Conservation (phyloP, 2,113 vertebrate genomes). For the Hippopotamus amphibius region DNA sequence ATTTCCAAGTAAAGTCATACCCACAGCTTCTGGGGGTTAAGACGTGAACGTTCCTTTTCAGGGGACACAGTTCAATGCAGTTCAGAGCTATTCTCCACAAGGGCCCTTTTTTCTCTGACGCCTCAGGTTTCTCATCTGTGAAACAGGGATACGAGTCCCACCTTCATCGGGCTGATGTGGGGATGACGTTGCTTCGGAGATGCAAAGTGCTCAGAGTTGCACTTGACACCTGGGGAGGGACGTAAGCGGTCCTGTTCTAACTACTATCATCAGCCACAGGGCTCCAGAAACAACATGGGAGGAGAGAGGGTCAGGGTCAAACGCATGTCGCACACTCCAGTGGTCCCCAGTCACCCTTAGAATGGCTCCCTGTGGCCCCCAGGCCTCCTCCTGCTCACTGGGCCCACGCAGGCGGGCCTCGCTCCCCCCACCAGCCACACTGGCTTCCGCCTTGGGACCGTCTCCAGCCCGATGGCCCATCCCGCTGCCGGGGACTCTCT, state of each 20-base stretch:
- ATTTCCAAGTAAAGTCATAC: background rate
- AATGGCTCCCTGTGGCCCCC: background rate
- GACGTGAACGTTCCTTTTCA: no score
- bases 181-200: background rate
- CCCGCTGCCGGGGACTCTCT: background rate
- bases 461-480: accelerated
- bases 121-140: background rate
- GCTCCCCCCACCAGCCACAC: accelerated
- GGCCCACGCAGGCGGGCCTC: accelerated
- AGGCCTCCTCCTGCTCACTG: background rate
- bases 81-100: background rate
- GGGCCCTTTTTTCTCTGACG: background rate
- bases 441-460: background rate
- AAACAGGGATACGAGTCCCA: accelerated
- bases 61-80: background rate
- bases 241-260: background rate
- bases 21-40: background rate
- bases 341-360: background rate
- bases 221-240: accelerated
- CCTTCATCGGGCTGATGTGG: background rate
- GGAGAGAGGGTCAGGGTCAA: background rate
- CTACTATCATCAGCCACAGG: accelerated
- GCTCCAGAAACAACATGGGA: background rate
- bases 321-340: accelerated
- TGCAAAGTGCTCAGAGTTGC: accelerated